Percentiles rank a stretch among this genome's conserved stretches.
phyloP scores from a whole-genome alignment of 2,113 vertebrate species.

The Melanostigma gelatinosum region DNA sequence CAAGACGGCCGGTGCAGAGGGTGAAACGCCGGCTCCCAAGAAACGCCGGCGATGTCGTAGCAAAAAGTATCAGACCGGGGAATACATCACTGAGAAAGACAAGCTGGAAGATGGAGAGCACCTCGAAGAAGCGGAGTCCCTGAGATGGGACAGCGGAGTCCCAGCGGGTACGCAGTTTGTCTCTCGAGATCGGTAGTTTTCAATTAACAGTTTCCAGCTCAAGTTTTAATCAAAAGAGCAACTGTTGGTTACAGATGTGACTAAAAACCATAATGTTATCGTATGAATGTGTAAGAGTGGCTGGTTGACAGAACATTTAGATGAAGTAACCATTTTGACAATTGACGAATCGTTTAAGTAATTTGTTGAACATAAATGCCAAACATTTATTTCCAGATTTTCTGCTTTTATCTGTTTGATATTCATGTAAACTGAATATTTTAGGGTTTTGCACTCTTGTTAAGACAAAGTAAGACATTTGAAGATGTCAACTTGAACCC shows the following conservation, averaged over 20 bases:
- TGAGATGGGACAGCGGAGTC: conserved; percentile 80
- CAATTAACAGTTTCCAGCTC: conserved; percentile 17
- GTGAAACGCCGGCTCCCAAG: conserved; percentile 82
- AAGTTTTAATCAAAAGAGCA: conserved; percentile 15
- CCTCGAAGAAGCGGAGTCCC: conserved; percentile 68
- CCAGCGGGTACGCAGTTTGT: conserved; percentile 76
- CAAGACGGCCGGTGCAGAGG: conserved; percentile 48
- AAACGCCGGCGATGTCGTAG: conserved; percentile 92
- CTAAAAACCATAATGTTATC: background rate
- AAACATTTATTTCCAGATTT: background rate
- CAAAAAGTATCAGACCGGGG: conserved; percentile 94
- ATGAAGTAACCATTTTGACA: background rate
- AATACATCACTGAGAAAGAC: conserved; percentile 91
- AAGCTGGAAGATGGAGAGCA: conserved; percentile 79
- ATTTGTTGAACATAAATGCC: background rate
- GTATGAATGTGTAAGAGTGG: background rate
- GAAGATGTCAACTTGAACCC: background rate
- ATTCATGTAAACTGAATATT: background rate
- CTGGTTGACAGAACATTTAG: background rate
- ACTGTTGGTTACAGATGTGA: conserved; percentile 1
- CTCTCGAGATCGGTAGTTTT: background rate
- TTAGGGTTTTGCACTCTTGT: background rate
- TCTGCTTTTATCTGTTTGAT: background rate
- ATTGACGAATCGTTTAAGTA: background rate
- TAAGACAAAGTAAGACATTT: background rate